Conservation (phyloP, 35 echinoderm and acorn worm species). For the Apostichopus parvimensis region DNA sequence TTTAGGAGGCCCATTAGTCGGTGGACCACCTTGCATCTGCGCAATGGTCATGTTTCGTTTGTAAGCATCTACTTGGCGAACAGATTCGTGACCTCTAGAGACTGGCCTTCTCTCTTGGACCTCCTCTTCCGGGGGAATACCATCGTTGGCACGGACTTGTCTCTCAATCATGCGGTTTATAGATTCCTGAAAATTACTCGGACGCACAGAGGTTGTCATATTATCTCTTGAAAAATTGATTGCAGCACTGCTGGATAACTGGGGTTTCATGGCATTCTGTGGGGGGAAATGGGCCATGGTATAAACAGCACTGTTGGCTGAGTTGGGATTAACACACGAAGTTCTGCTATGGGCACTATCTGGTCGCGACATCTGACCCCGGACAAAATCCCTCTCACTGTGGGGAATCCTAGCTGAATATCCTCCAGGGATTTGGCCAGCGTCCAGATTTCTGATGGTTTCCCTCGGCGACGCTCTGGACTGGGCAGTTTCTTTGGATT, state of each 20-base stretch:
- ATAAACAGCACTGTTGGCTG: neutral
- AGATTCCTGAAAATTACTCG: conserved; percentile 53
- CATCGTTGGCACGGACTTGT: conserved; percentile 17
- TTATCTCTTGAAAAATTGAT: conserved; percentile 18
- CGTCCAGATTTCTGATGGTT: neutral
- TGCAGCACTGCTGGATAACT: neutral
- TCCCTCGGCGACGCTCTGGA: conserved; percentile 25
- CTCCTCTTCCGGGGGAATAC: neutral
- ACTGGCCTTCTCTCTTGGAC: conserved; percentile 14
- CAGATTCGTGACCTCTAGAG: neutral
- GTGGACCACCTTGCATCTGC: neutral
- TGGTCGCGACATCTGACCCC: neutral
- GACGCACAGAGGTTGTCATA: neutral
- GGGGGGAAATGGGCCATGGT: conserved; percentile 5
- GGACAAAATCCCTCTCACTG: conserved; percentile 5
- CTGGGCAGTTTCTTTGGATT: conserved; percentile 25
- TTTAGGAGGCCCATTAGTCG: conserved; percentile 30
- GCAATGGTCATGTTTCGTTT: conserved; percentile 21
- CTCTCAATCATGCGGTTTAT: conserved; percentile 53
- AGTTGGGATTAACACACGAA: neutral
- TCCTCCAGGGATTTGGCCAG: neutral
- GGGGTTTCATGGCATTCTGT: conserved; percentile 24
- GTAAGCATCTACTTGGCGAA: neutral
- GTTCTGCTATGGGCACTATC: neutral
- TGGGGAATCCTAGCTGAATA: conserved; percentile 17